These are phyloP conservation scores for Puffinus mauretanicus DNA, from an alignment of 2,113 vertebrate species.

Conservation along the genomic window DNA sequence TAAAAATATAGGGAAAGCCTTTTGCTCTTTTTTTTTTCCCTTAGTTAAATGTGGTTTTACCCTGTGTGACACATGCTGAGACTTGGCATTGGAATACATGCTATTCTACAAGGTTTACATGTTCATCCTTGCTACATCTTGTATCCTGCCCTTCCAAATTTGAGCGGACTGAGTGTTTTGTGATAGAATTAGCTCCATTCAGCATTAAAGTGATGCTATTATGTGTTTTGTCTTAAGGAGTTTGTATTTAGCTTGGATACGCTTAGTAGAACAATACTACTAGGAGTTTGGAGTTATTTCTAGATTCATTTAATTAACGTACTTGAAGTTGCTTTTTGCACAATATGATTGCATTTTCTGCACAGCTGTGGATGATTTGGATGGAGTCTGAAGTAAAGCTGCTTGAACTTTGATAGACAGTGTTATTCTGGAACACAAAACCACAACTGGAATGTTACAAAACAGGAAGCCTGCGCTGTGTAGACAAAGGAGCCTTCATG, in stretches of 20 bases:
- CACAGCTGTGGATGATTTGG: not conserved
- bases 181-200: not conserved
- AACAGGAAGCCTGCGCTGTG: not conserved
- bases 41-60: not conserved
- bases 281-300: not conserved
- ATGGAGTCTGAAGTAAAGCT: not conserved
- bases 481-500: not conserved
- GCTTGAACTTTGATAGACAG: not conserved
- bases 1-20: not conserved
- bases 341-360: not conserved
- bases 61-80: not conserved
- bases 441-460: not conserved
- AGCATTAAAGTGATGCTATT: not conserved
- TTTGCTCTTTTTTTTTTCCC: not conserved
- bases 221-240: not conserved
- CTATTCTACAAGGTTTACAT: not conserved
- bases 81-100: not conserved
- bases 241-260: not conserved
- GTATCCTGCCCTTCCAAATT: not conserved
- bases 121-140: not conserved
- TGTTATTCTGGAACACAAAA: not conserved
- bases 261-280: not conserved
- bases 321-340: conserved; percentile 20
- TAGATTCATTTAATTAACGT: not conserved
- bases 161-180: not conserved